Base-by-base conservation (phyloP, 2,888 invertebrate species). In the Calameuta pallipes region DNA sequence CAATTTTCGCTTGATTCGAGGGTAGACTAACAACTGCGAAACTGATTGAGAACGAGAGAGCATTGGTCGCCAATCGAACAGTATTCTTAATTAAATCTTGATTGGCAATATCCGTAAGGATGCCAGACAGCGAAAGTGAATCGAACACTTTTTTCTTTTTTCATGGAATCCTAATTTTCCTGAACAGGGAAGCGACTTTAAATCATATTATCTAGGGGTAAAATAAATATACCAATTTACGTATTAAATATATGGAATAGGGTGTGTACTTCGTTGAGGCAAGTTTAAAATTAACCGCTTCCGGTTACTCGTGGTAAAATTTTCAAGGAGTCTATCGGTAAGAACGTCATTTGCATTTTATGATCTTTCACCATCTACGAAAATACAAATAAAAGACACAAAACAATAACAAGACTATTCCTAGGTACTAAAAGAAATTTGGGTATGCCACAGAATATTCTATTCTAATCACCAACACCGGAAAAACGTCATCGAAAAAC, bases 61-160 rank as follows among this genome's bases (percentile, higher is more conserved):
- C 71, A 35, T n/a, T 30, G 9, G 4, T 34, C 71, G 71, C 33
- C 30, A 31, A 31, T 71, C 71, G 71, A 31, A 31, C 31, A 71
- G 71, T 34, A 34, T 30, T 34, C 71, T 31, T 71, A 71, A 33
- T 71, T 31, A 71, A 71, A 71, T 31, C 31, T 34, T 33, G 15
- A 71, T 71, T 33, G 71, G 71, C 71, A 71, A 71, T 71, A 71
- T 71, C 71, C 71, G 71, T 56, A 56, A 23, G 23, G 56, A 56
- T 56, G 23, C 9, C 23, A 23, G 23, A 23, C 9, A 23, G 56
- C 56, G 56, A 56, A 9, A 56, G 9, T 23, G 15, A 56, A 56
- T 56, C 9, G 9, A 56, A 23, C 0, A 56, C 23, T 56, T 56
- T 56, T 56, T 4, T 31, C 31, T 31, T 56, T 41, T 23, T 37